These are phyloP conservation scores for Oophaga pumilio DNA, from an alignment of 2,113 vertebrate genomes.

Conservation along the genomic window DNA sequence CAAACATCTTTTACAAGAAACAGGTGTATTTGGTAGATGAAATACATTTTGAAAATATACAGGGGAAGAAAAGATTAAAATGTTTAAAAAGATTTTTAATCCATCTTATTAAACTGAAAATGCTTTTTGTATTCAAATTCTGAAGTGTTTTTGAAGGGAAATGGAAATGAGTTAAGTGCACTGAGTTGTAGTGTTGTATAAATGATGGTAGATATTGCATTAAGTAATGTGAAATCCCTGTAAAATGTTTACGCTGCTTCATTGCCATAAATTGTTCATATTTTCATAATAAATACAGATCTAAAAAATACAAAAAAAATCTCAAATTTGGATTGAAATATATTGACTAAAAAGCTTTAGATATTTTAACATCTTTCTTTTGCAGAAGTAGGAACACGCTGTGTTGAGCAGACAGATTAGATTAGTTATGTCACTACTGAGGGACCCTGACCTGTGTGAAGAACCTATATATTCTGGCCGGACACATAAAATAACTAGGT, in stretches of 20 bases:
- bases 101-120: neutral
- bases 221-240: neutral
- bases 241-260: neutral
- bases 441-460: too few species aligned
- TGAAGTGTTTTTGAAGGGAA: conserved; percentile 6
- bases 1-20: neutral
- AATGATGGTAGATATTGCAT: neutral
- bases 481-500: too few species aligned
- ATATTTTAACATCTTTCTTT: neutral
- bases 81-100: neutral
- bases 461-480: too few species aligned
- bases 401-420: neutral
- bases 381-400: neutral
- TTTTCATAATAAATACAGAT: neutral
- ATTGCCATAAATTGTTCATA: neutral
- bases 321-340: neutral
- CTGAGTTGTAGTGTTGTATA: neutral
- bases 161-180: neutral
- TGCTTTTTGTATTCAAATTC: neutral
- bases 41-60: neutral
- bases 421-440: too few species aligned
- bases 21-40: neutral
- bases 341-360: neutral
- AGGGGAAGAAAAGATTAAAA: neutral
- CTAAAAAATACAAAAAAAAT: neutral